Evolutionary conservation across 1,140 invertebrate genomes (phyloP), one percentile per base, ranked within the genome.

Genomic region (Mya arenaria): DNA sequence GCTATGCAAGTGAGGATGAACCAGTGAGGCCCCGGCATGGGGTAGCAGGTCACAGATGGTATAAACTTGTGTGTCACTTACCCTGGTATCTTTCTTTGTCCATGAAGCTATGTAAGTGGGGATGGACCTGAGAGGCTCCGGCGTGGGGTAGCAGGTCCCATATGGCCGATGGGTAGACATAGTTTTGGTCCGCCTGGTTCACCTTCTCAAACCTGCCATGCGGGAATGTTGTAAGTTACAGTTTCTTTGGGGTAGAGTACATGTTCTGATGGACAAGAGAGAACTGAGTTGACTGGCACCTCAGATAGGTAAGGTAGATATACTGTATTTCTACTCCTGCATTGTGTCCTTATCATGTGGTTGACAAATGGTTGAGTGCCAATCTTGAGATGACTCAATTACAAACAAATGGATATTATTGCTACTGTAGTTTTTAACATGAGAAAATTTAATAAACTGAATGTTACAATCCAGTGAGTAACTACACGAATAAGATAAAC

Each of bases 81-180:
- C 93, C 93, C 86, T 91, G 90, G 84, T 94, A 94, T 60, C 89
- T 86, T 34, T 89, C 74, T 36, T 85, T 80, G 62, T 89, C 90
- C 25, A 94, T 52, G 39, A 93, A 87, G 0, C 90, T 92, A 84
- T 94, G 94, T 36, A 94, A 36, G 86, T 94, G 94, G n/a, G 94
- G 93, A 88, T 94, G 94, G 25, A 94, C 85, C 89, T 94, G 94
- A 88, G 93, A 94, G 25, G 93, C 94, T 23, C 94, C 93, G 41
- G 91, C 93, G 84, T 93, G 92, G 23, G 93, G 93, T 48, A 94
- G 77, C 6, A 91, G 85, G 84, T 94, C 94, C 94, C 93, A 94
- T 6, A 94, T 86, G 15, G 94, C 36, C 28, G 90, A 86, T 15
- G 93, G 93, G 79, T 89, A 93, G 55, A 85, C 89, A 73, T 84